A percentile compares a stretch with the other conserved stretches of the same genome.
These are phyloP conservation scores for Bacillus rossius DNA, from an alignment of 1,140 invertebrate species.

Conservation along the genomic window DNA sequence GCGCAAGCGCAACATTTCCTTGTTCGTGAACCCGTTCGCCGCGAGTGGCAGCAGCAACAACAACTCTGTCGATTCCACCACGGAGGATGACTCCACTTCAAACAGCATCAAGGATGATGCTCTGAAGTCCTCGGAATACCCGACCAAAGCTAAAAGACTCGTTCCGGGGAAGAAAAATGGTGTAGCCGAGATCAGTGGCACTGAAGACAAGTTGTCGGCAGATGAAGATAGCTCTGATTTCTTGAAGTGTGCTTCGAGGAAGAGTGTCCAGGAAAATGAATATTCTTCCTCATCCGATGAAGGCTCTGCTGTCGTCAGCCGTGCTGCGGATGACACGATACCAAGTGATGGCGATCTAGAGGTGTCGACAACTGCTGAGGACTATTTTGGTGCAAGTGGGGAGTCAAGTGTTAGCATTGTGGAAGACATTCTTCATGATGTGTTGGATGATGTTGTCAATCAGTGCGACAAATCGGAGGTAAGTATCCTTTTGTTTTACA, in stretches of 20 bases:
- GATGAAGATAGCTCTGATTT: no score
- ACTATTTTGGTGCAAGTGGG: conserved; percentile 45
- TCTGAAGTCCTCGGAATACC: no score
- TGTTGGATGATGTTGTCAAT: conserved; percentile 45
- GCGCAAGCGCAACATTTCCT: conserved; percentile 38
- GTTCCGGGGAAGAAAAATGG: no score
- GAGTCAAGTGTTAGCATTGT: conserved; percentile 44
- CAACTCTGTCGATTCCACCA: conserved; percentile 38
- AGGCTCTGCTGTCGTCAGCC: no score
- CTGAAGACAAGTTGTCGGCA: no score
- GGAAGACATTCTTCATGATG: conserved; percentile 50
- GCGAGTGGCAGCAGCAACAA: conserved; percentile 33
- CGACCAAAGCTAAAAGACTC: no score
- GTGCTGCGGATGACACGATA: no score
- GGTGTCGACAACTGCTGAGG: conserved; percentile 51
- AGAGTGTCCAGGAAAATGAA: no score
- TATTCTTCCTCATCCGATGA: no score
- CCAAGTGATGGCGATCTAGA: conserved; percentile 39
- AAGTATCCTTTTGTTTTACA: no score
- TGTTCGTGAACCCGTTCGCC: conserved; percentile 51
- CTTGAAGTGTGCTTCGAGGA: no score
- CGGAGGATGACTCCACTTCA: conserved; percentile 33
- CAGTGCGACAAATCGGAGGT: not conserved
- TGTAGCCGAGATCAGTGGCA: no score
- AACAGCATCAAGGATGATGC: not conserved